Conservation (phyloP, 2,113 vertebrate genomes). For the Dromaius novaehollandiae region DNA sequence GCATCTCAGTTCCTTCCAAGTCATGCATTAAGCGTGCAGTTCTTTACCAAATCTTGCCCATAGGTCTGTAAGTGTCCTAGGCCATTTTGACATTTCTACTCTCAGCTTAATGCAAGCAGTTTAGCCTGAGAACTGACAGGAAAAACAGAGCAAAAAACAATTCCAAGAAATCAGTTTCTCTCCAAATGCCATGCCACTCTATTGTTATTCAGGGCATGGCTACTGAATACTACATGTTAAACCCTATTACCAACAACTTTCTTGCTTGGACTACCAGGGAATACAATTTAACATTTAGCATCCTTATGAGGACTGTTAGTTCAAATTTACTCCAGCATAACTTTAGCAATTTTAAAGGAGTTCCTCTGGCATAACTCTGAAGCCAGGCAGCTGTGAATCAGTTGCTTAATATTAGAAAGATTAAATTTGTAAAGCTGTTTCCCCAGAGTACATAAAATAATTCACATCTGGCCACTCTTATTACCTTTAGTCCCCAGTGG, state of each 20-base stretch:
- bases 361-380: background rate
- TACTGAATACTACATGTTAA: background rate
- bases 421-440: conserved; percentile 2
- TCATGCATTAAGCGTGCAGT: background rate
- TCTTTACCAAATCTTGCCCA: background rate
- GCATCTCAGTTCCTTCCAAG: background rate
- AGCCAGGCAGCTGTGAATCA: background rate
- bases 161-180: background rate
- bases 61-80: background rate
- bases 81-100: background rate
- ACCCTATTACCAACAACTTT: background rate
- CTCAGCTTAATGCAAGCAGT: background rate
- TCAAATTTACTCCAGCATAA: background rate
- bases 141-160: background rate
- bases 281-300: background rate
- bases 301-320: background rate
- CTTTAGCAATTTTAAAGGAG: background rate
- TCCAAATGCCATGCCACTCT: background rate
- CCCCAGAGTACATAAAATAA: background rate
- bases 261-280: background rate
- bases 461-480: conserved; percentile 17
- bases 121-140: background rate
- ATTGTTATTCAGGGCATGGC: background rate
- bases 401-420: background rate
- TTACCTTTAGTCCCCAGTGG: background rate